phyloP scores from a whole-genome alignment of 2,888 invertebrate species.

The Drosophila eohydei region DNA sequence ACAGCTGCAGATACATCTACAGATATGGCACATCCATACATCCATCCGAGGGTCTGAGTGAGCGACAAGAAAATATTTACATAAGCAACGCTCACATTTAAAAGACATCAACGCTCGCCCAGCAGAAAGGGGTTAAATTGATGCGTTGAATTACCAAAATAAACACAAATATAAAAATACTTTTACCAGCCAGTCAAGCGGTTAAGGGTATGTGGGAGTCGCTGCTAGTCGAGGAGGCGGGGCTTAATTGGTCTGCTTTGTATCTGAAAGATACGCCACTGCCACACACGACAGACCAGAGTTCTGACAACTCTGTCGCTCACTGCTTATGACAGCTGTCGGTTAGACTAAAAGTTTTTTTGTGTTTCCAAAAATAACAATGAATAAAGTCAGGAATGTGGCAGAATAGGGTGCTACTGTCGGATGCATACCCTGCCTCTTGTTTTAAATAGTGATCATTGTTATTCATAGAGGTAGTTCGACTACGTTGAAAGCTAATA shows the following conservation, averaged over 20 bases:
- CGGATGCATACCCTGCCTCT: slow-evolving; percentile 3
- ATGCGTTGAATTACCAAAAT: slow-evolving; percentile 77
- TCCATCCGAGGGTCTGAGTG: slow-evolving; percentile 16
- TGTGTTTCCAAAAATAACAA: slow-evolving; percentile 30
- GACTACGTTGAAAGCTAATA: no score
- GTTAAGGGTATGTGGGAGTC: slow-evolving; percentile 17
- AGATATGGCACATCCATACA: not conserved
- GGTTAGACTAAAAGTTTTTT: slow-evolving; percentile 56
- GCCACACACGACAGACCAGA: slow-evolving; percentile 4
- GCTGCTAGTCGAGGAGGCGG: not conserved
- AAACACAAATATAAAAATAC: slow-evolving; percentile 74
- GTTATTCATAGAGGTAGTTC: no score
- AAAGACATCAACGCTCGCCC: slow-evolving; percentile 60
- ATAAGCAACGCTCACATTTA: slow-evolving; percentile 72
- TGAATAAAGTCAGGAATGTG: slow-evolving; percentile 1
- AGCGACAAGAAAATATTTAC: slow-evolving; percentile 62
- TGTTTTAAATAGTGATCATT: not conserved
- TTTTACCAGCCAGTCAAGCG: slow-evolving; percentile 51
- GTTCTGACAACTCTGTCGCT: slow-evolving; percentile 63
- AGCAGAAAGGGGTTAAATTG: slow-evolving; percentile 65
- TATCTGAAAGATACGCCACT: slow-evolving; percentile 60
- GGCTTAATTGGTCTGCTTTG: slow-evolving; percentile 73
- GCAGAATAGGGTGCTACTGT: not conserved
- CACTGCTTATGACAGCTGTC: slow-evolving; percentile 74
- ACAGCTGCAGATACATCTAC: slow-evolving; percentile 32